Evolutionary conservation across 2,113 vertebrate genomes (phyloP), one percentile per base, ranked within the genome.

Genomic region (Zingel zingel): DNA sequence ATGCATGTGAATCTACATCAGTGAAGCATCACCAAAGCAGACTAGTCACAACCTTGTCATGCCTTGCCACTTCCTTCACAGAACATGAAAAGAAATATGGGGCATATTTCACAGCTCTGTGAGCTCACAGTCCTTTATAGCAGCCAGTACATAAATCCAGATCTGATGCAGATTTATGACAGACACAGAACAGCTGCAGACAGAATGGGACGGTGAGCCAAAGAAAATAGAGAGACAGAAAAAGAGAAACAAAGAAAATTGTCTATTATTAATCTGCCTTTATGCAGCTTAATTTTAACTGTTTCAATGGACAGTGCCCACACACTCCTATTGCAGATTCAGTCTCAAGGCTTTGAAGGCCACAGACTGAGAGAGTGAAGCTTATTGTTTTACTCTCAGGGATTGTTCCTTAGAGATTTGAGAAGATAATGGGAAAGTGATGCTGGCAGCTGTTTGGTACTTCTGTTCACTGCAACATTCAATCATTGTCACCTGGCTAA

Each of bases 131-230:
- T 83, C 66, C 45, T 83, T 80, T 53, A 50, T 54, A 84, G 84
- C 77, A 66, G 82, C 51, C 48, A 68, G 69, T 72, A 53, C 50
- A 86, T 87, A 82, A 87, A 93, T 85, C 69, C 65, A 74, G 84
- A 68, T 67, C 69, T 81, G 79, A 48, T 86, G 79, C 82, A 88
- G 83, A 86, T 87, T 89, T 82, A 85, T 81, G 77, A 75, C 30
- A 21, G 51, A 57, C 82, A 56, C 25, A 54, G 56, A 81, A 57
- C 78, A 90, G 81, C 77, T 77, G 84, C 74, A 86, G 79, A 86
- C 51, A 87, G 61, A 74, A 61, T 61, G 48, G 47, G 23, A 45
- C 18, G 27, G 14, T 59, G 77, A 58, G 50, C 63, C 36, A 79
- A 62, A 74, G 64, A 59, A 69, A 81, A 51, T 25, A 47, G 16